Evolutionary conservation across 1,140 invertebrate genomes (phyloP).

Genomic region (Euwallacea fornicatus): DNA sequence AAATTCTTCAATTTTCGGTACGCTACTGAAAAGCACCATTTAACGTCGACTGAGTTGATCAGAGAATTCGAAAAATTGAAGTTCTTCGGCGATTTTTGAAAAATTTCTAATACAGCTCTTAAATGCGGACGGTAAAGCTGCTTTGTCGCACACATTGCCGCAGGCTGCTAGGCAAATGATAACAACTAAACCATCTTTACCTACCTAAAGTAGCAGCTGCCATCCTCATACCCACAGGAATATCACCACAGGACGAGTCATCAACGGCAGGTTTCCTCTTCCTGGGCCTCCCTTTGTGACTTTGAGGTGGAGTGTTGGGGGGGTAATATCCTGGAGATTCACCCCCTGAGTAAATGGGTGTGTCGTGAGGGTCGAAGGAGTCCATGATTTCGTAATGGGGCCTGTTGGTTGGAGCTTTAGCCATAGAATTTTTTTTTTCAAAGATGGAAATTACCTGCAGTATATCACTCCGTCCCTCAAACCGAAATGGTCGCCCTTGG

Average conservation of each 20-base stretch:
- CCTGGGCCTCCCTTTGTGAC: constrained; percentile 79
- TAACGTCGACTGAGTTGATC: too few species aligned
- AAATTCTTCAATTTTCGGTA: too few species aligned
- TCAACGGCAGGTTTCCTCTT: constrained; percentile 67
- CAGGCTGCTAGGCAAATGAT: too few species aligned
- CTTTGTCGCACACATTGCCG: too few species aligned
- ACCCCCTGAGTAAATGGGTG: constrained; percentile 56
- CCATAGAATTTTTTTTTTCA: not conserved
- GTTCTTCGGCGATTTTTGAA: too few species aligned
- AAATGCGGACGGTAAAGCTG: too few species aligned
- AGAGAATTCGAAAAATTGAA: too few species aligned
- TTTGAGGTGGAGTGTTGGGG: constrained; percentile 59
- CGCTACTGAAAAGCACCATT: too few species aligned
- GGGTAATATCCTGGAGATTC: constrained; percentile 64
- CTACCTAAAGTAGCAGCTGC: constrained; percentile 70
- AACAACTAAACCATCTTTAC: constrained; percentile 33
- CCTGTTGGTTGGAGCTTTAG: constrained; percentile 49
- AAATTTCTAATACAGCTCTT: too few species aligned
- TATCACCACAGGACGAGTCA: constrained; percentile 58
- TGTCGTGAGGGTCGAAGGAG: constrained; percentile 52
- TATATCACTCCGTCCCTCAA: constrained; percentile 78
- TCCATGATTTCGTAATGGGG: constrained; percentile 68
- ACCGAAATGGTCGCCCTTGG: constrained; percentile 88
- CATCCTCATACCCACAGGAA: constrained; percentile 70
- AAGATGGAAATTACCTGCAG: constrained; percentile 60